These are phyloP conservation scores for Riparia riparia DNA, from an alignment of 2,113 vertebrate species.

Conservation along the genomic window DNA sequence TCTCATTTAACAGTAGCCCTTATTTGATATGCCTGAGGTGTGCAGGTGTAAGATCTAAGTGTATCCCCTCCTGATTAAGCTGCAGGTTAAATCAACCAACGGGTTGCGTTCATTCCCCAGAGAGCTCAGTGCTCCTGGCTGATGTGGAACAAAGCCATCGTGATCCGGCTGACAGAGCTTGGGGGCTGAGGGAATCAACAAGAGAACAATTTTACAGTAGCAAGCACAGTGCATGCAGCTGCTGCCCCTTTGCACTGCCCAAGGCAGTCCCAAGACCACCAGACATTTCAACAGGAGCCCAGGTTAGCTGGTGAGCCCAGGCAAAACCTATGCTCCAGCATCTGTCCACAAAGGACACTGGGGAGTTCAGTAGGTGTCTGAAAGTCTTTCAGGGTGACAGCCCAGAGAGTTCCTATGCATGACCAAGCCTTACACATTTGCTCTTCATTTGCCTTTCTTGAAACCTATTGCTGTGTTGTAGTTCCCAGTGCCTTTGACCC, in stretches of 20 bases:
- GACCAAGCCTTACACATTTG: background rate
- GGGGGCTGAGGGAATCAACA: background rate
- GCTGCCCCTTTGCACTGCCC: background rate
- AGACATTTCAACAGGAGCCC: background rate
- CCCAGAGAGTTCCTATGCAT: background rate
- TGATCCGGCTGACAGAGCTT: rapidly evolving
- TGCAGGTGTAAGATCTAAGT: background rate
- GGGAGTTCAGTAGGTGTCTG: background rate
- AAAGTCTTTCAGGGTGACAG: background rate
- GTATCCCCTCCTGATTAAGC: background rate
- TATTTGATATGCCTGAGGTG: background rate
- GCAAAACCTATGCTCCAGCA: background rate
- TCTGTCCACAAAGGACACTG: rapidly evolving
- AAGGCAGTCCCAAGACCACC: background rate
- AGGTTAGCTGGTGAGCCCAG: background rate
- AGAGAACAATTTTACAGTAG: background rate
- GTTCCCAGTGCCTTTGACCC: background rate
- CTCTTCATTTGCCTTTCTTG: background rate
- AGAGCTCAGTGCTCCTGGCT: background rate
- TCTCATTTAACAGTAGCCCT: background rate
- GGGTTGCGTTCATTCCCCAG: rapidly evolving
- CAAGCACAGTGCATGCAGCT: background rate
- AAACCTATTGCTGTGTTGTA: background rate
- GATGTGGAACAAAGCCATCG: rapidly evolving
- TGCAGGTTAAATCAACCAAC: background rate